Evolutionary conservation across 2,888 invertebrate genomes (phyloP), one percentile per base, ranked within the genome.

Genomic region (Orchesella flavescens): DNA sequence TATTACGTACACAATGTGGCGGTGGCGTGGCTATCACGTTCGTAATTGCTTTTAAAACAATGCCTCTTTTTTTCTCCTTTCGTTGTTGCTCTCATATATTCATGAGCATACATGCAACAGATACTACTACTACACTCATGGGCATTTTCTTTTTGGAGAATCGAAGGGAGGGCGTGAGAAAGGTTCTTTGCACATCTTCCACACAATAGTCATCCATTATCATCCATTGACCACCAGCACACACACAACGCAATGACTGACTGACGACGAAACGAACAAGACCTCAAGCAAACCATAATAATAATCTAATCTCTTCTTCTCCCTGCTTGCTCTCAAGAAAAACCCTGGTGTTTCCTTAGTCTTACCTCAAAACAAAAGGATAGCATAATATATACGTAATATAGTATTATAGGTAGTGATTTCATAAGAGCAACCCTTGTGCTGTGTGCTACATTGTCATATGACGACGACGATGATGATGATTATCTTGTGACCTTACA

Each of bases 121-220:
- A 53, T 13, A 53, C n/a, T 13, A 53, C 46, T 46, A 17, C 1
- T 3, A 57, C 63, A 63, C 17, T 13, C 44, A 66, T 43, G 34
- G 49, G 49, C 49, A 49, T 49, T 15, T 12, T 59, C 10, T 59
- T 59, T 59, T 59, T 66, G 43, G 63, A 55, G 57, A 46, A 73
- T 43, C n/a, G 34, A 57, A 66, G 66, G 69, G 79, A 86, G 87
- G 87, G 87, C 87, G 87, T 87, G 87, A 87, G 87, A 87, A 87
- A 87, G 87, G 86, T 87, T 86, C 84, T 82, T 77, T 83, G 75
- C 77, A 75, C 83, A 77, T 71, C 44, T 72, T 76, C 82, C 75
- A 69, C 71, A 69, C 66, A 76, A 43, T 19, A 74, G n/a, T 84
- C 84, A 84, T 74, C 74, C 75, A 84, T 84, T 79, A 84, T 34